Percentiles rank a stretch among this genome's conserved stretches.
Conservation (phyloP, 2,888 invertebrate species). For the Rambutsinella grinnellia region DNA sequence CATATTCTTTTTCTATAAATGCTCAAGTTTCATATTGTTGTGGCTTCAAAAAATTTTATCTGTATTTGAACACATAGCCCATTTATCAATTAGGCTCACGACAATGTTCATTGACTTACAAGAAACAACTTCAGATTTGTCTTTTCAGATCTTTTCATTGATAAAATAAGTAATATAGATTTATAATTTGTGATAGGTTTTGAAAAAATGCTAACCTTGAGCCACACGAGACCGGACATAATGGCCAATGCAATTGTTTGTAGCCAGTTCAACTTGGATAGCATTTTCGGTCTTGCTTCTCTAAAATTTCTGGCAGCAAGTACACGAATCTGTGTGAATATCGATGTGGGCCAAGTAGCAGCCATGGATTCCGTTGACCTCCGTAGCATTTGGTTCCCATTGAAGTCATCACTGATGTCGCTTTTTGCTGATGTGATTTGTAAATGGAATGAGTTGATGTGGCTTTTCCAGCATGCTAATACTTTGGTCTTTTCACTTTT, state of each 20-base stretch:
- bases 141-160: no score
- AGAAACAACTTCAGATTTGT: no score
- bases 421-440: constrained; percentile 62
- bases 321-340: constrained; percentile 70
- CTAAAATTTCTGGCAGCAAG: constrained; percentile 82
- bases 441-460: constrained; percentile 61
- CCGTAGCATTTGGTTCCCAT: constrained; percentile 60
- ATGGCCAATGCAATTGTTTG: constrained; percentile 81
- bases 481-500: constrained; percentile 72
- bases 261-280: constrained; percentile 82
- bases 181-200: no score
- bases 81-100: no score
- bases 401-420: constrained; percentile 61
- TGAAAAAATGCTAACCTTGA: constrained; percentile 79
- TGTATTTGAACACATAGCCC: no score
- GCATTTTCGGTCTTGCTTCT: constrained; percentile 81
- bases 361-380: constrained; percentile 57
- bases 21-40: no score
- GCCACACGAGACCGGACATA: constrained; percentile 83
- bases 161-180: no score
- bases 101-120: no score
- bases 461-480: constrained; percentile 62
- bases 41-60: no score
- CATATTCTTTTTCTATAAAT: no score
- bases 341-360: constrained; percentile 65